These are phyloP conservation scores for Tachuris rubrigastra DNA, from an alignment of 2,113 vertebrate species.

Conservation along the genomic window DNA sequence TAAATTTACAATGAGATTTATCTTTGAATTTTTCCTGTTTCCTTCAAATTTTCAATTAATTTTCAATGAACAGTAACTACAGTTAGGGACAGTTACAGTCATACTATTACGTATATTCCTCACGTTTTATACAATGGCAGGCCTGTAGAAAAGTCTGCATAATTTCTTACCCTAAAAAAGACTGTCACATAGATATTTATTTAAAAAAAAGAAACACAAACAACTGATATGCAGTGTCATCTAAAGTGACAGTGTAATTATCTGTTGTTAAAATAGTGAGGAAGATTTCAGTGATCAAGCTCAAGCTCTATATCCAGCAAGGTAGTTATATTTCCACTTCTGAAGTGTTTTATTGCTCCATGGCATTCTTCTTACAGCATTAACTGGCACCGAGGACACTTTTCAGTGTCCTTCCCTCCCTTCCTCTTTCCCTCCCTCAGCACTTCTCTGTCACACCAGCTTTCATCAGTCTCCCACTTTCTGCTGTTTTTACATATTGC, in stretches of 20 bases:
- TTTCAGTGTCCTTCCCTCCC: background rate
- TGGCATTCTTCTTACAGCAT: background rate
- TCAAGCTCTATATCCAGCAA: background rate
- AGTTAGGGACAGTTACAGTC: background rate
- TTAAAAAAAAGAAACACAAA: rapidly evolving
- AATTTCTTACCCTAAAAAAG: background rate
- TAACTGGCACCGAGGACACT: background rate
- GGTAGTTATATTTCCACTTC: background rate
- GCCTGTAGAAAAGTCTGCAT: background rate
- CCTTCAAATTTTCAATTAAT: background rate
- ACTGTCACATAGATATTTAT: background rate
- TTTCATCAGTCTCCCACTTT: background rate
- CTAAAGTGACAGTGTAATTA: background rate
- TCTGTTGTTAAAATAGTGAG: background rate
- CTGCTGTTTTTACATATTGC: background rate
- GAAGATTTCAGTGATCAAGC: background rate
- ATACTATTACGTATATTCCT: background rate
- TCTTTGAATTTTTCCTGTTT: background rate
- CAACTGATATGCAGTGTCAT: background rate
- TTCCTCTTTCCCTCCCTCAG: background rate
- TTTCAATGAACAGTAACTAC: background rate
- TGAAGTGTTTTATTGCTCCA: background rate
- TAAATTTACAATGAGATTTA: background rate
- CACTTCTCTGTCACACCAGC: background rate
- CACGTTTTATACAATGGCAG: background rate